Evolutionary conservation across 2,113 vertebrate species (phyloP).

Genomic region (Nesospiza acunhae): DNA sequence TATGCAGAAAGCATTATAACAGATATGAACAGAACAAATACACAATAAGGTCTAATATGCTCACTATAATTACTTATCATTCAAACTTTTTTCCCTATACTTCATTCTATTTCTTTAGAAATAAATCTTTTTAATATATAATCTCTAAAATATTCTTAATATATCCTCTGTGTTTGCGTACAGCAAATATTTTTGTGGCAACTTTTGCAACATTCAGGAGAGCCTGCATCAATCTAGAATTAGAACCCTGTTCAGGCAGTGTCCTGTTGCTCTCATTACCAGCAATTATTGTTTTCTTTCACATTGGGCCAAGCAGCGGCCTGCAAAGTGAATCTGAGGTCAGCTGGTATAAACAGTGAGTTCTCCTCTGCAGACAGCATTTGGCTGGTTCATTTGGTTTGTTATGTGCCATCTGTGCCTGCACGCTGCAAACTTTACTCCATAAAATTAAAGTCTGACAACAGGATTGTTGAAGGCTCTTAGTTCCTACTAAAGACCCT

Average conservation of each 20-base stretch:
- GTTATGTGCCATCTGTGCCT: neutral
- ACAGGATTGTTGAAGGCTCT: neutral
- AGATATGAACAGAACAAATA: neutral
- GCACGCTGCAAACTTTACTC: neutral
- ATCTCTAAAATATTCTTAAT: neutral
- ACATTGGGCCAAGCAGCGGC: neutral
- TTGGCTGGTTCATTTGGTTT: neutral
- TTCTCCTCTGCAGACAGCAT: neutral
- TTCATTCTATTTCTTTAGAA: neutral
- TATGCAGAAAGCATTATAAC: neutral
- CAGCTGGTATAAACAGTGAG: neutral
- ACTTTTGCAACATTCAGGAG: neutral
- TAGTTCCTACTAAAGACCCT: neutral
- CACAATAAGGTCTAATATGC: neutral
- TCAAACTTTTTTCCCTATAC: accelerated
- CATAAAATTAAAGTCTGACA: neutral
- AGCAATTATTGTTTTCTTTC: neutral
- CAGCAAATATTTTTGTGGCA: neutral
- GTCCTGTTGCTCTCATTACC: neutral
- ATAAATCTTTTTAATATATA: neutral
- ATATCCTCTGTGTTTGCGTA: neutral
- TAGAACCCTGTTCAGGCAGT: neutral
- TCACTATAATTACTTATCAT: neutral
- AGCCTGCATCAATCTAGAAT: neutral
- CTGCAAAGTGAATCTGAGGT: constrained; percentile 24